phyloP scores from a whole-genome alignment of 2,888 invertebrate genomes.

The Nymphalis urticae region DNA sequence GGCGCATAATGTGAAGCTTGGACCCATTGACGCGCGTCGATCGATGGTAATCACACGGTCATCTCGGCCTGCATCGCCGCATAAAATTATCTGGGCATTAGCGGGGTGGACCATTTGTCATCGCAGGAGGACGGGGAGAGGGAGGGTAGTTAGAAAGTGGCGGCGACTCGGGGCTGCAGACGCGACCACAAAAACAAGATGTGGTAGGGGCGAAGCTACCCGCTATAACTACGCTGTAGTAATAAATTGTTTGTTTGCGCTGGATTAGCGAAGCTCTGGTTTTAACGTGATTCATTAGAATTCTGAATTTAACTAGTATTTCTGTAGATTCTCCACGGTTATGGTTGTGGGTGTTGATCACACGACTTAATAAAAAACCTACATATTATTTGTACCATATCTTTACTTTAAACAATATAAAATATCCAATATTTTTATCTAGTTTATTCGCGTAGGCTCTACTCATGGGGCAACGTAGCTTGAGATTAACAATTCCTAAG shows the following conservation, averaged over 20 bases:
- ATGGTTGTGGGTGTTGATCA: neutral
- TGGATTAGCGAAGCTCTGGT: slow-evolving; percentile 51
- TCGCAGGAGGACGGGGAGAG: slow-evolving; percentile 61
- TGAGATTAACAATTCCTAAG: slow-evolving; percentile 30
- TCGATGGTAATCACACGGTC: slow-evolving; percentile 76
- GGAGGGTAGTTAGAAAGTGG: slow-evolving; percentile 52
- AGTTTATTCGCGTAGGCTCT: neutral
- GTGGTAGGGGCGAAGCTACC: slow-evolving; percentile 67
- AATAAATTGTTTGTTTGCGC: slow-evolving; percentile 45
- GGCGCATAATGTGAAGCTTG: slow-evolving; percentile 67
- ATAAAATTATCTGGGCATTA: slow-evolving; percentile 80
- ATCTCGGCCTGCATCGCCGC: slow-evolving; percentile 69
- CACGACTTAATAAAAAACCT: neutral
- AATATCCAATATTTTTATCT: neutral
- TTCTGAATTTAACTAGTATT: slow-evolving; percentile 21
- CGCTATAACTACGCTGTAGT: slow-evolving; percentile 44
- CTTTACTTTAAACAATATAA: too few species aligned
- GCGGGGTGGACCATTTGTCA: slow-evolving; percentile 80
- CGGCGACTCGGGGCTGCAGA: slow-evolving; percentile 76
- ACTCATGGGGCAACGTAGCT: neutral
- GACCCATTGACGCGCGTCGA: slow-evolving; percentile 72
- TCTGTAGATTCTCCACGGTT: neutral
- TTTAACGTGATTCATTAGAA: slow-evolving; percentile 35
- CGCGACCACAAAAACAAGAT: slow-evolving; percentile 80
- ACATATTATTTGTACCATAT: too few species aligned